Evolutionary conservation across 2,797 vertebrate genomes (phyloP).

Genomic region (Neomorphus geoffroyi): DNA sequence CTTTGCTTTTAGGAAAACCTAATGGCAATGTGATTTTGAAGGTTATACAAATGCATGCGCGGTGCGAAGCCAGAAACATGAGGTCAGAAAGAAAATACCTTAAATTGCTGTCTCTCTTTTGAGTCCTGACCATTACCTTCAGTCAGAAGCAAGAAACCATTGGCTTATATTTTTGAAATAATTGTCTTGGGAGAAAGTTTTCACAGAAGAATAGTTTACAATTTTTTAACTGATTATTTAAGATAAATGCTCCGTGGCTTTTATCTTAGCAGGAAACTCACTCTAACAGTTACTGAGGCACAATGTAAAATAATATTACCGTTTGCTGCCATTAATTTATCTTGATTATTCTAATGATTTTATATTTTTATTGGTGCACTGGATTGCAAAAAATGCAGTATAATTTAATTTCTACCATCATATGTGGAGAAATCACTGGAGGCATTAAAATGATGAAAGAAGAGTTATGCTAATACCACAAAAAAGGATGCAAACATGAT

Average conservation of each 20-base stretch:
- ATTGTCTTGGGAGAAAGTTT: background rate
- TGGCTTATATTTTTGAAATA: conserved; percentile 33
- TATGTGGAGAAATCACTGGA: conserved; percentile 67
- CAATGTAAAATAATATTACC: conserved; percentile 58
- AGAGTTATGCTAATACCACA: conserved; percentile 74
- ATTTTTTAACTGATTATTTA: conserved; percentile 20
- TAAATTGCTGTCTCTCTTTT: conserved; percentile 41
- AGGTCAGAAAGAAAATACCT: background rate
- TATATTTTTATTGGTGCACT: conserved; percentile 67
- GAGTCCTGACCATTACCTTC: conserved; percentile 34
- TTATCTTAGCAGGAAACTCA: conserved; percentile 31
- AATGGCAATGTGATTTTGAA: background rate
- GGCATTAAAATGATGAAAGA: conserved; percentile 78
- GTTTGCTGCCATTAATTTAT: conserved; percentile 66
- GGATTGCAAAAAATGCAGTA: conserved; percentile 50
- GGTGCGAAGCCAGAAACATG: background rate
- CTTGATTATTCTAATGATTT: conserved; percentile 74
- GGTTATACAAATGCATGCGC: background rate
- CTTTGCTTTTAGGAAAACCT: background rate
- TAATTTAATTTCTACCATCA: conserved; percentile 72
- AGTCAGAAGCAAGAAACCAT: conserved; percentile 23
- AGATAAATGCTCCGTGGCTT: conserved; percentile 25
- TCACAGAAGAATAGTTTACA: conserved; percentile 12
- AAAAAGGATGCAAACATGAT: conserved; percentile 82
- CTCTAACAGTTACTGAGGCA: conserved; percentile 24